A percentile compares a stretch with the other conserved stretches of the same genome.
phyloP scores from a whole-genome alignment of 2,888 invertebrate genomes.

The Drosophila incognita region DNA sequence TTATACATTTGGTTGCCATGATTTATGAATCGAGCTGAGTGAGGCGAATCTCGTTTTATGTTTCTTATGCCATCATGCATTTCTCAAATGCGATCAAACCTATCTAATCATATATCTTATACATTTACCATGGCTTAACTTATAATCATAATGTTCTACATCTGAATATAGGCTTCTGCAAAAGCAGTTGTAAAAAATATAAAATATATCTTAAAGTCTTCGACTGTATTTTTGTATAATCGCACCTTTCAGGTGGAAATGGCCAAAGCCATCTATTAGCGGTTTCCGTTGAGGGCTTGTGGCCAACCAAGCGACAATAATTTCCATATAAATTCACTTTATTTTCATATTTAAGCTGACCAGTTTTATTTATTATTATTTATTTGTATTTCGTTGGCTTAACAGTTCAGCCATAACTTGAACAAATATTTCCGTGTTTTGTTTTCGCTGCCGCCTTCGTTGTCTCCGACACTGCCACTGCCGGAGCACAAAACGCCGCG shows the following conservation, averaged over 20 bases:
- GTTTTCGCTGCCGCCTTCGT: conserved; percentile 30
- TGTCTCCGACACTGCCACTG: conserved; percentile 1
- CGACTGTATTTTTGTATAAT: conserved; percentile 31
- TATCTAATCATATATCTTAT: not conserved
- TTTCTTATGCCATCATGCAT: conserved; percentile 32
- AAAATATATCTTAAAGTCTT: conserved; percentile 8
- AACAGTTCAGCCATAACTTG: conserved; percentile 19
- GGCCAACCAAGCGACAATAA: conserved; percentile 37
- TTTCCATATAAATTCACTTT: conserved; percentile 71
- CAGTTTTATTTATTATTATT: conserved; percentile 67
- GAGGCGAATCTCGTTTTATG: conserved; percentile 27
- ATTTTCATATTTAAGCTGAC: conserved; percentile 74
- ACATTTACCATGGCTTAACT: not conserved
- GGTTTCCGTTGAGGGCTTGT: conserved; percentile 22
- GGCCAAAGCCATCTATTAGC: conserved; percentile 24
- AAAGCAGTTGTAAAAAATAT: conserved; percentile 30
- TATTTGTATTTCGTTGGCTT: conserved; percentile 59
- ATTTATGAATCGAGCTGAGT: conserved; percentile 58
- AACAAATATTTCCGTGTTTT: conserved; percentile 66
- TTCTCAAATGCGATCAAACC: conserved; percentile 24
- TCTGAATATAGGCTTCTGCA: conserved; percentile 48
- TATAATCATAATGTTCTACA: not conserved
- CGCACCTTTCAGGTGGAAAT: conserved; percentile 52
- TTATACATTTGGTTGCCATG: conserved; percentile 55
- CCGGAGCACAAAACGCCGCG: conserved; percentile 11